These are phyloP conservation scores for Leucoraja ocellata DNA, from an alignment of 2,797 vertebrate species.

Conservation along the genomic window DNA sequence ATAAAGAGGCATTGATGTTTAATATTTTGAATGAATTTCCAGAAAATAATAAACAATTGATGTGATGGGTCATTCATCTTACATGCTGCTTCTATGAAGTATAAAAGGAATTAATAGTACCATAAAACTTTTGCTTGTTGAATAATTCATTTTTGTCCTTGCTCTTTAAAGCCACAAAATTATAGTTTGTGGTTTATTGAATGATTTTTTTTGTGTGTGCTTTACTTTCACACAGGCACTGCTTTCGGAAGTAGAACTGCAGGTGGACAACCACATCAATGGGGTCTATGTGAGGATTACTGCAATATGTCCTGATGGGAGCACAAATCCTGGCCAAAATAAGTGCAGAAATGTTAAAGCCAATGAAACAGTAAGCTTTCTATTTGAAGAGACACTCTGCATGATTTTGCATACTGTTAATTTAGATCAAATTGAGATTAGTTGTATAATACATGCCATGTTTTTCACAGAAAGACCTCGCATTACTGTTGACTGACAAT, in stretches of 20 bases:
- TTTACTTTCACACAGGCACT: conserved; percentile 68
- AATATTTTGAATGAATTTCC: neutral
- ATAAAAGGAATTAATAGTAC: neutral
- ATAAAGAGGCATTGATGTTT: conserved; percentile 5
- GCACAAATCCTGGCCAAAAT: conserved; percentile 58
- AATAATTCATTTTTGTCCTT: conserved; percentile 44
- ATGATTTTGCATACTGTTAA: neutral
- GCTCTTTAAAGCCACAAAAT: neutral
- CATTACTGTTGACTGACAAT: neutral
- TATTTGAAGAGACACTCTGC: neutral
- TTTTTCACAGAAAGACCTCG: neutral
- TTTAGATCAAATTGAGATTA: neutral
- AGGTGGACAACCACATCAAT: conserved; percentile 76
- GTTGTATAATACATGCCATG: neutral
- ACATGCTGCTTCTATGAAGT: neutral
- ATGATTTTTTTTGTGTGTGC: neutral
- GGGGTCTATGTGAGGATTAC: conserved; percentile 77
- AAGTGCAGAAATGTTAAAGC: conserved; percentile 78
- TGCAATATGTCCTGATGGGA: conserved; percentile 82
- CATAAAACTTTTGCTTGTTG: conserved; percentile 62
- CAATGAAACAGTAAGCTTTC: conserved; percentile 73
- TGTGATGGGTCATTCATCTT: neutral
- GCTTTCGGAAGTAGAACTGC: conserved; percentile 81
- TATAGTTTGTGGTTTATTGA: conserved; percentile 2
- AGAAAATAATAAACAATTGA: neutral